Evolutionary conservation across 2,888 invertebrate genomes (phyloP), one percentile per base, ranked within the genome.

Genomic region (Phorcus lineatus): DNA sequence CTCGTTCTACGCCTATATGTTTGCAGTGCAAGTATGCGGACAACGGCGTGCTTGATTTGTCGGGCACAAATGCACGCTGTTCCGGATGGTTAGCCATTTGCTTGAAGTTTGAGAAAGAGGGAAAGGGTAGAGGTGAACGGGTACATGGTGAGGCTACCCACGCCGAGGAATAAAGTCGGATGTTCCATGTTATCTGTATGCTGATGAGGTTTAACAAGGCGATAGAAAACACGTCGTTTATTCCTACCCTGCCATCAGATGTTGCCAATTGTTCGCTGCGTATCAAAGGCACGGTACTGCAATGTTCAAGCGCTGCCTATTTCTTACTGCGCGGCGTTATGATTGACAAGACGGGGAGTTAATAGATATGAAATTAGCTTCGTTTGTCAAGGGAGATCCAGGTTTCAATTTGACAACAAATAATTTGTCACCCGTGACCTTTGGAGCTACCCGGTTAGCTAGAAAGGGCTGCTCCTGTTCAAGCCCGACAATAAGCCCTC

Each of bases 351-450:
- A 55, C 74, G 54, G 31, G 55, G 74, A 79, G 79, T 79, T 79
- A 79, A 79, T 79, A 79, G 79, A 79, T 47, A 70, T 74, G 79
- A 79, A 79, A 79, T 79, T 79, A 79, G 79, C 79, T 79, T 79
- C 79, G 79, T 79, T 79, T 79, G 79, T 79, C 31, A 54, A n/a
- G 31, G 16, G 74, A 79, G 76, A 53, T 53, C 76, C 31, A 55
- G 76, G 76, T 76, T 76, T 55, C 76, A 36, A 76, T 53, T 24
- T 36, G 55, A 55, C 55, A 76, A 76, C 76, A 76, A 76, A 76
- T 76, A 76, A 53, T 76, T 76, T 76, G 76, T 76, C 76, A 76
- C 76, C 76, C 55, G 76, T 76, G 54, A 76, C 76, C 76, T 76
- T n/a, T 55, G n/a, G 76, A 28, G 55, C 55, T 24, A 24, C 31